Percentiles rank a stretch among this genome's conserved stretches.
Conservation (phyloP, 2,113 vertebrate species). For the Bombycilla garrulus region DNA sequence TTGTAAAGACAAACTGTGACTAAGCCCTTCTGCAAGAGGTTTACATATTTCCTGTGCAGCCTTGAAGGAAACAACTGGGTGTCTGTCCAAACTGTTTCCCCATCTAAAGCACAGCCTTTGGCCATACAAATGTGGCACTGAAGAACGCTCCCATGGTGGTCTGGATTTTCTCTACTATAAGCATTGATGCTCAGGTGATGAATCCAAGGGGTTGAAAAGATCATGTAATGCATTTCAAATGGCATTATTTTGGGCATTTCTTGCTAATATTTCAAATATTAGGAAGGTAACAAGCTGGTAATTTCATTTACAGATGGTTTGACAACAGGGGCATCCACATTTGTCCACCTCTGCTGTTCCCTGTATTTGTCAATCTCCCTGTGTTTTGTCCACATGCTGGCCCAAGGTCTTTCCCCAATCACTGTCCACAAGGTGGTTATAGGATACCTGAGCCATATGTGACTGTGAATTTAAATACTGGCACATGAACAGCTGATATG, state of each 20-base stretch:
- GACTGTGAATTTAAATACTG: neutral
- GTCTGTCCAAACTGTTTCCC: neutral
- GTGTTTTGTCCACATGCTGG: neutral
- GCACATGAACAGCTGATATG: rapidly evolving
- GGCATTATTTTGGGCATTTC: neutral
- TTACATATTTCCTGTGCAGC: neutral
- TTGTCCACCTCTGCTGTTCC: neutral
- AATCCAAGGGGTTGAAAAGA: neutral
- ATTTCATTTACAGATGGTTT: neutral
- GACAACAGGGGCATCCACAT: neutral
- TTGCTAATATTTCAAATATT: neutral
- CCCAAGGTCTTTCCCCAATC: neutral
- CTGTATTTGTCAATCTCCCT: neutral
- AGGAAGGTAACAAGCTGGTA: neutral
- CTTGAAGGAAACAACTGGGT: neutral
- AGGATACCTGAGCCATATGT: neutral
- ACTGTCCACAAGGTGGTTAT: neutral
- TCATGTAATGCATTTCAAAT: neutral
- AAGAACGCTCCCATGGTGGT: rapidly evolving
- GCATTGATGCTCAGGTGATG: neutral
- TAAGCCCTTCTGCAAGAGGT: neutral
- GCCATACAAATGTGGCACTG: rapidly evolving
- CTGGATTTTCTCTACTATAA: neutral
- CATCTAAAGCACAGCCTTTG: neutral
- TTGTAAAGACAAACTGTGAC: neutral